Evolutionary conservation across 2,113 vertebrate species (phyloP), one percentile per base, ranked within the genome.

Genomic region (Lucifuga dentata): DNA sequence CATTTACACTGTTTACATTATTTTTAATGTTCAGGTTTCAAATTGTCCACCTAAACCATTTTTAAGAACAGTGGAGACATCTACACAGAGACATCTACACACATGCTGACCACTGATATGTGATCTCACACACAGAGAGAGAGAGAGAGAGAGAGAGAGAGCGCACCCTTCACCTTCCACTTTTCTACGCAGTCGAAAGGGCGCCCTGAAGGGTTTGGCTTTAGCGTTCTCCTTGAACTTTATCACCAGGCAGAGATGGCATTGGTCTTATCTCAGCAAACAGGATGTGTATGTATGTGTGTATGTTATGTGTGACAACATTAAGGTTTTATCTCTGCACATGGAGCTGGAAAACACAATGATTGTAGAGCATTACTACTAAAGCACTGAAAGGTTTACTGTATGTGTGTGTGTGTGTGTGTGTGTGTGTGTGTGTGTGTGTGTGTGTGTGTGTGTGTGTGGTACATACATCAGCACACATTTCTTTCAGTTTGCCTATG

Each of bases 191-290:
- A 57, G 50, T 59, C 73, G 39, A 83, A 83, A 80, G 76, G 72
- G 19, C 76, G 64, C 13, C n/a, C 53, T 81, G 40, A 67, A 72
- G 82, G 74, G 46, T 61, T 75, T 32, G 57, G 44, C 52, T 73
- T 7, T 33, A 39, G 61, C 59, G 78, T 44, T 88, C 60, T 60
- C 86, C 85, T 88, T 87, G 85, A 86, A 88, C 86, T 86, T 83
- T 78, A 86, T 84, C 68, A 81, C 73, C 33, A 79, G 45, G 74
- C 70, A 61, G 70, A 79, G 40, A 64, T 84, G 78, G 52, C 76
- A 86, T 86, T 85, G 55, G 49, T 58, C 60, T 87, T 84, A 86
- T 89, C 81, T 78, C 48, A 68, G 68, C 80, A 62, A 80, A 81
- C 72, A 58, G 62, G 35, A 17, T 45, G 19, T 57, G 20, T 62